phyloP scores from a whole-genome alignment of 2,113 vertebrate genomes.

The Falco punctatus region DNA sequence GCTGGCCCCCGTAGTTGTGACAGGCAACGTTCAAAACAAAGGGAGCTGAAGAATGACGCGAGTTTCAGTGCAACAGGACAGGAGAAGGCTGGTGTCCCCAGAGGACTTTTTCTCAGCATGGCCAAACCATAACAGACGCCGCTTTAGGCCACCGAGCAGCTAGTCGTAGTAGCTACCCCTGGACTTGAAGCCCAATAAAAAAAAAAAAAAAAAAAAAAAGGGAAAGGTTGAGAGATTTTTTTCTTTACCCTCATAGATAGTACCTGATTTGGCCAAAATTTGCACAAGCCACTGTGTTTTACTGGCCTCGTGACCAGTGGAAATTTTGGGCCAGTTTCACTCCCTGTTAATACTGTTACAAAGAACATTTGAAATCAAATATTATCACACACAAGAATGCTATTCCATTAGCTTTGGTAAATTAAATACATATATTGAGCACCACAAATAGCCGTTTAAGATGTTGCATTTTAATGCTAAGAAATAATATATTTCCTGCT shows the following conservation, averaged over 20 bases:
- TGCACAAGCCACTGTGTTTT: constrained; percentile 54
- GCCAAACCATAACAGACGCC: not conserved
- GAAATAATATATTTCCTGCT: constrained; percentile 34
- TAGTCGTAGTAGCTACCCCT: not conserved
- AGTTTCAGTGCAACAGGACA: not conserved
- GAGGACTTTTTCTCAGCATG: constrained; percentile 2
- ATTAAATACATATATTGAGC: constrained; percentile 38
- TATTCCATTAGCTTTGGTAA: constrained; percentile 34
- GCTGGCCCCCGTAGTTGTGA: not conserved
- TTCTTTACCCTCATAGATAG: not conserved
- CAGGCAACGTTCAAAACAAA: not conserved
- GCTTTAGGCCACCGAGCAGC: not conserved
- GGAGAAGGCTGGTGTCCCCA: not conserved
- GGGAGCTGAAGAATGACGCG: not conserved
- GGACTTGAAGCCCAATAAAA: not conserved
- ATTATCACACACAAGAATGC: not conserved
- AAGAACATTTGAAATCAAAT: constrained; percentile 13
- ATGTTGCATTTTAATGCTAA: constrained; percentile 38
- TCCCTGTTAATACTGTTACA: constrained; percentile 63
- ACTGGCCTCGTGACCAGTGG: constrained; percentile 13
- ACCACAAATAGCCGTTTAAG: constrained; percentile 42
- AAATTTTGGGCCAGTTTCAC: constrained; percentile 8
- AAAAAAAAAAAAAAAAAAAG: not conserved
- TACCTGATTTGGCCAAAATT: constrained; percentile 38
- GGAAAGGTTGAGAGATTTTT: constrained; percentile 17